A percentile compares a stretch with the other conserved stretches of the same genome.
These are phyloP conservation scores for Pangasius larnaudii DNA, from an alignment of 2,797 vertebrate genomes.

Conservation along the genomic window DNA sequence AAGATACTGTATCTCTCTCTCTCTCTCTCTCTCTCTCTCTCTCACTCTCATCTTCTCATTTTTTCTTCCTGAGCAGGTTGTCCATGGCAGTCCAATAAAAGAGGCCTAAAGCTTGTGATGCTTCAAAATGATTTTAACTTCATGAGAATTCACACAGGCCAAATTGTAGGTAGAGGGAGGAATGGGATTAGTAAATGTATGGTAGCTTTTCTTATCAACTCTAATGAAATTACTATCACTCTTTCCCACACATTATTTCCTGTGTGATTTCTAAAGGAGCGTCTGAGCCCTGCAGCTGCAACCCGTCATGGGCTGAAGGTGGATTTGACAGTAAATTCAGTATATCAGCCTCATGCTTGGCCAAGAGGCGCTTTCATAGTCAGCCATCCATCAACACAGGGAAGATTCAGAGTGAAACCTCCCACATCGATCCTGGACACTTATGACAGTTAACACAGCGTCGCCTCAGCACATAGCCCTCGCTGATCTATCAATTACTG, in stretches of 20 bases:
- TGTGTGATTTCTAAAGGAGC: background rate
- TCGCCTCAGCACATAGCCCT: constrained; percentile 95
- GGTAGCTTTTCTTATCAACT: background rate
- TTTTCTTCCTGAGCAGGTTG: background rate
- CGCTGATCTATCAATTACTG: constrained; percentile 97
- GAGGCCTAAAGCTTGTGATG: background rate
- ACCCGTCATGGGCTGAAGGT: background rate
- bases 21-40: background rate
- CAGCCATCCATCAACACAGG: constrained; percentile 93
- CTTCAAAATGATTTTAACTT: background rate
- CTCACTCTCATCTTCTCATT: background rate
- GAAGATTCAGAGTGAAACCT: constrained; percentile 92
- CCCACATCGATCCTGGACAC: constrained; percentile 96
- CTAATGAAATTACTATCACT: background rate
- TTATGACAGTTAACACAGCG: constrained; percentile 99
- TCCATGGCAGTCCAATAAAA: background rate
- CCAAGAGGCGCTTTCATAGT: constrained; percentile 87
- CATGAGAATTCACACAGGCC: background rate
- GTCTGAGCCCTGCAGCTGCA: background rate
- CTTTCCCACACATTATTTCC: background rate
- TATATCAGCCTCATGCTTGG: constrained; percentile 88
- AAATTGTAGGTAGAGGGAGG: background rate
- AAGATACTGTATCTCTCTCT: background rate
- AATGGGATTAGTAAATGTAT: background rate
- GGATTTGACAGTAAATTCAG: constrained; percentile 89